Conservation (phyloP, 2,888 invertebrate genomes). For the Tetropium fuscum region DNA sequence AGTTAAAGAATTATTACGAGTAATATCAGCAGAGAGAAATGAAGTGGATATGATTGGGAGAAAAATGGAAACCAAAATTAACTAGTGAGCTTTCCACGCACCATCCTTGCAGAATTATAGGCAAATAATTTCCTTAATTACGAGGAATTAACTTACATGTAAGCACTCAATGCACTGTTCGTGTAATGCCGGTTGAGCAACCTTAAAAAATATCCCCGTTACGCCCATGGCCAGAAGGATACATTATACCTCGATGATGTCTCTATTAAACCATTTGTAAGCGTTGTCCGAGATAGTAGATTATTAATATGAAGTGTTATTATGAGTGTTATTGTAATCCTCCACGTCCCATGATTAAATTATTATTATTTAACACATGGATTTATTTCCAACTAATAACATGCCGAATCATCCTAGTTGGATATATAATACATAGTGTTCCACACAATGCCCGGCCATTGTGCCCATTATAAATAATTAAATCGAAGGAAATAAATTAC, state of each 20-base stretch:
- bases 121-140: too few relatives aligned
- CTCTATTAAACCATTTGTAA: conserved; percentile 52
- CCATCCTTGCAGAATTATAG: too few relatives aligned
- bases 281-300: conserved; percentile 44
- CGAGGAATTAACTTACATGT: too few relatives aligned
- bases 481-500: conserved; percentile 25
- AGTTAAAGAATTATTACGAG: too few relatives aligned
- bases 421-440: conserved; percentile 29
- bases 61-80: too few relatives aligned
- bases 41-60: too few relatives aligned
- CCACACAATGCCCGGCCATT: conserved; percentile 27
- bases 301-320: conserved; percentile 50
- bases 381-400: conserved; percentile 39
- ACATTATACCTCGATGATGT: conserved; percentile 53
- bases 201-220: too few relatives aligned
- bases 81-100: too few relatives aligned
- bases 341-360: conserved; percentile 48
- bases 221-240: conserved; percentile 31
- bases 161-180: too few relatives aligned
- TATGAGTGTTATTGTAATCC: conserved; percentile 45
- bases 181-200: too few relatives aligned
- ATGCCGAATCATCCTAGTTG: conserved; percentile 41
- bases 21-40: too few relatives aligned
- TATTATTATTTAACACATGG: conserved; percentile 47
- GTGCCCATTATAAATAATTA: conserved; percentile 21